Conservation (phyloP, 2,888 invertebrate genomes). For the Parochlus steinenii region DNA sequence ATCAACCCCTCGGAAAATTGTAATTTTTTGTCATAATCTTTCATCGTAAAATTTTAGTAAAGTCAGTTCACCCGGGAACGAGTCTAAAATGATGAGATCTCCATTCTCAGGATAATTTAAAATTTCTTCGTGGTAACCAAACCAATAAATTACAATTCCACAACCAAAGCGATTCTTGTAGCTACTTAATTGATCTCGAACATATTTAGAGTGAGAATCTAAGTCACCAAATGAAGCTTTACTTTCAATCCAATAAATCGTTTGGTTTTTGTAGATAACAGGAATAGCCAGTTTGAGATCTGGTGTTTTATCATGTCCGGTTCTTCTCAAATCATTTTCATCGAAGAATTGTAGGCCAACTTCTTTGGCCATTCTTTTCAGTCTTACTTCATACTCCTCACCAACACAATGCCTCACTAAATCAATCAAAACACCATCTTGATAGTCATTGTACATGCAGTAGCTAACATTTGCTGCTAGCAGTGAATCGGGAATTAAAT, state of each 20-base stretch:
- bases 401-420: constrained; percentile 63
- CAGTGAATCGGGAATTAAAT: constrained; percentile 22
- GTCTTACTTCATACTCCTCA: constrained; percentile 65
- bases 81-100: constrained; percentile 37
- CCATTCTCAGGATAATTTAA: constrained; percentile 39
- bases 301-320: constrained; percentile 90
- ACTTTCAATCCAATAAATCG: constrained; percentile 92
- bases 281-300: constrained; percentile 84
- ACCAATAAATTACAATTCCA: constrained; percentile 91
- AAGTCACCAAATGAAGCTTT: constrained; percentile 88
- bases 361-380: constrained; percentile 27
- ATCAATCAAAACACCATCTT: constrained; percentile 70
- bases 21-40: too few species aligned
- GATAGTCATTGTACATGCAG: constrained; percentile 66
- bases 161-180: constrained; percentile 91
- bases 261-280: constrained; percentile 64
- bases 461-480: constrained; percentile 29
- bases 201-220: constrained; percentile 61
- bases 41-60: too few species aligned
- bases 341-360: constrained; percentile 47
- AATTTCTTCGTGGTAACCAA: constrained; percentile 59
- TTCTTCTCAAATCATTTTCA: constrained; percentile 60
- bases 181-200: constrained; percentile 69
- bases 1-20: too few species aligned
- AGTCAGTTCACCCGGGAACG: too few species aligned